phyloP scores from a whole-genome alignment of 2,888 invertebrate species.

The Drosophila villosipedis region DNA sequence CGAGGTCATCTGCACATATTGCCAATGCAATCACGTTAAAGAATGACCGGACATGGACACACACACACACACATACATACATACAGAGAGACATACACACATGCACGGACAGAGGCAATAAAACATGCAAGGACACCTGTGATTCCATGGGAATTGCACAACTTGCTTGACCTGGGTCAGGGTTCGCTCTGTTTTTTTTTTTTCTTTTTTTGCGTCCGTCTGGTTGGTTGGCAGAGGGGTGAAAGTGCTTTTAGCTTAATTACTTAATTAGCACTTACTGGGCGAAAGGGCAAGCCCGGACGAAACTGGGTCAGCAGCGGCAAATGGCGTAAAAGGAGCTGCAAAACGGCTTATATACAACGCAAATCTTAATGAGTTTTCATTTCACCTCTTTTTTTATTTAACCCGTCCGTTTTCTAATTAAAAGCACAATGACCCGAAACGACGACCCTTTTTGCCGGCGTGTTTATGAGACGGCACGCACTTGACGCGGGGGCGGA shows the following conservation, averaged over 20 bases:
- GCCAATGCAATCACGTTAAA: constrained; percentile 58
- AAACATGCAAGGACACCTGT: constrained; percentile 47
- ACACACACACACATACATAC: constrained; percentile 15
- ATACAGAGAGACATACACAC: background rate
- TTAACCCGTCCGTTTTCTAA: constrained; percentile 59
- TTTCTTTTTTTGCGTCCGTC: constrained; percentile 16
- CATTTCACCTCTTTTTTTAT: constrained; percentile 25
- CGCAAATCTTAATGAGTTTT: constrained; percentile 77
- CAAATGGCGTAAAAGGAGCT: constrained; percentile 21
- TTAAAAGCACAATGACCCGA: constrained; percentile 78
- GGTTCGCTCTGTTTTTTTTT: constrained; percentile 30
- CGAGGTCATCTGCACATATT: constrained; percentile 47
- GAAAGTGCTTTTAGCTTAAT: constrained; percentile 69
- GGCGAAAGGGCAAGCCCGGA: constrained; percentile 54
- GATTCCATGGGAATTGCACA: constrained; percentile 28
- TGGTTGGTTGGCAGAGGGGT: constrained; percentile 23
- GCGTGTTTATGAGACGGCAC: constrained; percentile 63
- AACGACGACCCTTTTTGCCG: constrained; percentile 28
- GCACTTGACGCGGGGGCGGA: constrained; percentile 42
- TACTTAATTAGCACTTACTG: constrained; percentile 67
- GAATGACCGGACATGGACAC: constrained; percentile 70
- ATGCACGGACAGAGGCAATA: constrained; percentile 6
- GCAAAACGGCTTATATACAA: constrained; percentile 48
- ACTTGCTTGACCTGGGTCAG: constrained; percentile 70
- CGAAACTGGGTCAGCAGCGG: constrained; percentile 70